Percentiles rank a stretch among this genome's conserved stretches.
Evolutionary conservation across 2,888 invertebrate genomes (phyloP).

Genomic region (Thyatira batis): DNA sequence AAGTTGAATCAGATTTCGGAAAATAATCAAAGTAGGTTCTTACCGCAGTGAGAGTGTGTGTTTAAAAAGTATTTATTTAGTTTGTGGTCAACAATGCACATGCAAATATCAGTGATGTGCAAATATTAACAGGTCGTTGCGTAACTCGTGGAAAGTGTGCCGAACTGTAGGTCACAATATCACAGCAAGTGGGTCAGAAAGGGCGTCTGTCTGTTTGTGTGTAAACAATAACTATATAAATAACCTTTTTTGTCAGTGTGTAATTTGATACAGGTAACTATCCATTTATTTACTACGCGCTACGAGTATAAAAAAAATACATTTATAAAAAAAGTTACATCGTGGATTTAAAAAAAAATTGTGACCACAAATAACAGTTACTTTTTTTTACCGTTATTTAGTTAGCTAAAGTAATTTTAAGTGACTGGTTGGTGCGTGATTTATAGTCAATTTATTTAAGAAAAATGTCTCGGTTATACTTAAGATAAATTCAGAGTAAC

Average conservation of each 20-base stretch:
- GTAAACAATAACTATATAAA: neutral
- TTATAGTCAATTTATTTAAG: too few relatives aligned
- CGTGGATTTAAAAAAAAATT: too few relatives aligned
- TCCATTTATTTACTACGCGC: too few relatives aligned
- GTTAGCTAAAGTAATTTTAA: too few relatives aligned
- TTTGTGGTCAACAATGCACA: constrained; percentile 21
- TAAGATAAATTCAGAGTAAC: neutral
- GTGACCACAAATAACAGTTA: too few relatives aligned
- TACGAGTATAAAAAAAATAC: too few relatives aligned
- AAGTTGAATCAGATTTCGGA: too few relatives aligned
- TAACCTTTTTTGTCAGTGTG: neutral
- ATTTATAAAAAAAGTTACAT: too few relatives aligned
- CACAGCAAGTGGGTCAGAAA: constrained; percentile 26
- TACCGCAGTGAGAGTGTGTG: neutral
- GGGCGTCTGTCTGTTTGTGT: constrained; percentile 13
- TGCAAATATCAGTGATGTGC: constrained; percentile 22
- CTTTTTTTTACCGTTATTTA: too few relatives aligned
- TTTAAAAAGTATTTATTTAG: constrained; percentile 8
- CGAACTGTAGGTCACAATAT: constrained; percentile 27
- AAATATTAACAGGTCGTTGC: constrained; percentile 25
- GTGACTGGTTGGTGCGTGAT: too few relatives aligned
- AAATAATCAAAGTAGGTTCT: too few relatives aligned
- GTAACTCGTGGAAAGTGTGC: constrained; percentile 38
- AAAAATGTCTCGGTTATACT: neutral
- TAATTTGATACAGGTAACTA: too few relatives aligned